Conservation (phyloP, 2,113 vertebrate genomes). For the Nansenia antarctica region DNA sequence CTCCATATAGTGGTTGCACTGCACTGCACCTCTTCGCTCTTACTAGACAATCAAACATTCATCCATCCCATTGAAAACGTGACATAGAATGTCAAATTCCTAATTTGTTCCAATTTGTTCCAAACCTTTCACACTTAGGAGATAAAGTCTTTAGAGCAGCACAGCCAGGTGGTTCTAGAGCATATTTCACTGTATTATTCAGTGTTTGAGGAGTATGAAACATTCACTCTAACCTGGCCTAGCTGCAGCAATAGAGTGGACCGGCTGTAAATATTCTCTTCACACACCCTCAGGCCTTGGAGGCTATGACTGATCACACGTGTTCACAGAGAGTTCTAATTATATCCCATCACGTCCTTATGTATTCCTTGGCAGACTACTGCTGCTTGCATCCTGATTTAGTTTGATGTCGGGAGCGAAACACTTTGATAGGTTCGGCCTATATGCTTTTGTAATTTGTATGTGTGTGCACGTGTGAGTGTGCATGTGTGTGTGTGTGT, state of each 20-base stretch:
- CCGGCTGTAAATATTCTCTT: conserved; percentile 22
- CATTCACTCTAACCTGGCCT: conserved; percentile 44
- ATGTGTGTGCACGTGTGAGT: neutral
- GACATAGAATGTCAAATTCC: too few relatives aligned
- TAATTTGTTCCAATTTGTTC: too few relatives aligned
- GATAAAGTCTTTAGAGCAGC: too few relatives aligned
- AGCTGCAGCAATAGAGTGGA: conserved; percentile 18
- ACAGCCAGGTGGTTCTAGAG: neutral
- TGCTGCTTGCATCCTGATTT: conserved; percentile 9
- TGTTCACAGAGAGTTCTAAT: conserved; percentile 47
- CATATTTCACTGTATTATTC: conserved; percentile 36
- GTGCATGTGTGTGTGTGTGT: neutral
- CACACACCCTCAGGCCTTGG: conserved; percentile 28
- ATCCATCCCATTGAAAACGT: neutral
- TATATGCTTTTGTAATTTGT: neutral
- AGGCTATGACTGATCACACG: conserved; percentile 26
- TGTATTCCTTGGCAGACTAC: conserved; percentile 20
- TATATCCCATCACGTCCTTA: conserved; percentile 48
- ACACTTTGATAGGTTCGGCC: neutral
- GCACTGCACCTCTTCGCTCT: neutral
- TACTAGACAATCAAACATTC: neutral
- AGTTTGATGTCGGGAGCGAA: conserved; percentile 30
- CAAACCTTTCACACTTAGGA: too few relatives aligned
- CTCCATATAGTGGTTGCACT: neutral
- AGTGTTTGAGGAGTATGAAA: conserved; percentile 44